A percentile compares a stretch with the other conserved stretches of the same genome.
These are phyloP conservation scores for Caranx melampygus DNA, from an alignment of 2,113 vertebrate genomes.

Conservation along the genomic window DNA sequence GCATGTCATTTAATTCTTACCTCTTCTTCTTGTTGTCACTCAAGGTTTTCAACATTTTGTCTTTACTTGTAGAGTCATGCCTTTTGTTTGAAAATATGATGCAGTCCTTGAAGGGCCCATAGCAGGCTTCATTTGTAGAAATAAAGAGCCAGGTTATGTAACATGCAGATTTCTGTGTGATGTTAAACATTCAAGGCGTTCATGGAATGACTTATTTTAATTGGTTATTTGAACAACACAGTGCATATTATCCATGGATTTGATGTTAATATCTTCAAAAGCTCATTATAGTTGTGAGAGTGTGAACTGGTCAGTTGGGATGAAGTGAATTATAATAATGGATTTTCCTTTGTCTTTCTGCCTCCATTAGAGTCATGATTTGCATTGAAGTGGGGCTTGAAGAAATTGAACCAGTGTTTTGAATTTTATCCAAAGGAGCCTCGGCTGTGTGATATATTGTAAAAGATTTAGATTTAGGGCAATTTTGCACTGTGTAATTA, in stretches of 20 bases:
- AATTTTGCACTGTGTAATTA: background rate
- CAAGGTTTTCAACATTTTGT: background rate
- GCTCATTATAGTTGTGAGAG: slow-evolving; percentile 19
- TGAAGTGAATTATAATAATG: slow-evolving; percentile 24
- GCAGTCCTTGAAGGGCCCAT: background rate
- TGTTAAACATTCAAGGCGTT: background rate
- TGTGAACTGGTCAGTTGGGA: slow-evolving; percentile 23
- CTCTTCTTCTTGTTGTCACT: too few relatives aligned
- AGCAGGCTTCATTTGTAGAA: background rate
- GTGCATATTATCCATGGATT: slow-evolving; percentile 12
- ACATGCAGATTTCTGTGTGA: background rate
- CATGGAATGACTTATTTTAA: slow-evolving; percentile 9
- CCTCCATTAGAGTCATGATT: slow-evolving; percentile 31
- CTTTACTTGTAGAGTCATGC: background rate
- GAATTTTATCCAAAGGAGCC: background rate
- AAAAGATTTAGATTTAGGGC: background rate
- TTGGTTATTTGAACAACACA: slow-evolving; percentile 26
- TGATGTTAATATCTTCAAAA: slow-evolving; percentile 23
- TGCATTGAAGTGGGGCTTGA: slow-evolving; percentile 13
- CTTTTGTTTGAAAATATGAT: background rate
- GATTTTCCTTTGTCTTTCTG: slow-evolving; percentile 21
- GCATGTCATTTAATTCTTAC: background rate
- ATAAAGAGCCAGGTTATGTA: slow-evolving; percentile 21
- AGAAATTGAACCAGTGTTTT: slow-evolving; percentile 5
- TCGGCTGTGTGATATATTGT: background rate